These are phyloP conservation scores for Sphaerodactylus townsendi DNA, from an alignment of 2,113 vertebrate species.

Conservation along the genomic window DNA sequence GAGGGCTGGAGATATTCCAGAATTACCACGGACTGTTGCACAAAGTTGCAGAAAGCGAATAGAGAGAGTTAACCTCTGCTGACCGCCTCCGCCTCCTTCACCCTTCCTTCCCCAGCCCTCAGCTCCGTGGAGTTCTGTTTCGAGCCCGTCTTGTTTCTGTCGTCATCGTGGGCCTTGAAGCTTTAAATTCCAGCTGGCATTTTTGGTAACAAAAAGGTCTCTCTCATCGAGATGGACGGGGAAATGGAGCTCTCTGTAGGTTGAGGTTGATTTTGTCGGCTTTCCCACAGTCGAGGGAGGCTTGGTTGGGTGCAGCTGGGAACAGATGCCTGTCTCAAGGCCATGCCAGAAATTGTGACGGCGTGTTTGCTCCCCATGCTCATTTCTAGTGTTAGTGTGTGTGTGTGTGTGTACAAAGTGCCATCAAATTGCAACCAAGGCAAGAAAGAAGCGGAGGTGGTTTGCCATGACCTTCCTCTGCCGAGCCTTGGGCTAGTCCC, in stretches of 20 bases:
- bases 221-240: neutral
- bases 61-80: too few species aligned
- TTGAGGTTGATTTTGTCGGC: slow-evolving; percentile 56
- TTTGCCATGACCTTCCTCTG: too few species aligned
- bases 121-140: neutral
- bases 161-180: neutral
- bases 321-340: neutral
- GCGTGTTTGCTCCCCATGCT: slow-evolving; percentile 17
- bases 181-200: neutral
- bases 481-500: too few species aligned
- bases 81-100: too few species aligned
- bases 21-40: too few species aligned
- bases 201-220: neutral
- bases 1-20: too few species aligned
- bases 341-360: slow-evolving; percentile 42
- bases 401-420: too few species aligned
- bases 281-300: slow-evolving; percentile 59
- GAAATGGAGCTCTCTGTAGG: slow-evolving; percentile 43
- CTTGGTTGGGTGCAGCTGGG: slow-evolving; percentile 51
- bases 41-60: neutral
- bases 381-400: slow-evolving; percentile 28
- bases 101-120: too few species aligned
- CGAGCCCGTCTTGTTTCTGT: neutral
- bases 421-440: too few species aligned
- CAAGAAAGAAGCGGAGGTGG: too few species aligned